Evolutionary conservation across 2,888 invertebrate species (phyloP), one percentile per base, ranked within the genome.

Genomic region (Mamestra brassicae): DNA sequence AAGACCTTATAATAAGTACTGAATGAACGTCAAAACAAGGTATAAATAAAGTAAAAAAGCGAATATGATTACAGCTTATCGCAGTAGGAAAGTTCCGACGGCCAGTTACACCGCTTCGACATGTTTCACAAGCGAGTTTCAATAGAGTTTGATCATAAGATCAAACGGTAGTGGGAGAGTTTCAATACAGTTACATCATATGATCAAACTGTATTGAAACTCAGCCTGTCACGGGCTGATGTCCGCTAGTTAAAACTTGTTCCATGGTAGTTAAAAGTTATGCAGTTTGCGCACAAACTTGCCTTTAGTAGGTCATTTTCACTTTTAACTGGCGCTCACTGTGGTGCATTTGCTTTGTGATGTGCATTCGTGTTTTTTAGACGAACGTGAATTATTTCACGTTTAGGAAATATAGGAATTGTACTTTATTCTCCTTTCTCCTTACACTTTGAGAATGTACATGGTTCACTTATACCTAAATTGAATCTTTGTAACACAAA

Each of bases 191-290:
- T 42, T 70, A 50, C n/a, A 65, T 61, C 52, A 42, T n/a, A 36
- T 13, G 47, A 61, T 64, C 45, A 54, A 69, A 42, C 77, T 81
- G 8, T 64, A 66, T 42, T 42, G 42, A 8, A 42, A 42, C 42
- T 42, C 8, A 42, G 42, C 8, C 42, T 42, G 61, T 15, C 34
- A 45, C 17, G 10, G 13, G 11, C 17, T 55, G 38, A 54, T 69
- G 36, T 52, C 50, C 45, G 34, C 11, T 26, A 34, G 69, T 81
- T 69, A 81, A 65, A 76, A 81, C 52, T 81, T 82, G 77, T 66
- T 69, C n/a, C 36, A n/a, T 68, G 38, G 38, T 42, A n/a, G 78
- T 63, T 70, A 50, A 42, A 50, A 66, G 54, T 63, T 82, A 38
- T 62, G 62, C 58, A 82, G 60, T 52, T 75, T n/a, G 55, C 52